phyloP scores from a whole-genome alignment of 2,797 vertebrate species.

The Sebastes trivittatus region DNA sequence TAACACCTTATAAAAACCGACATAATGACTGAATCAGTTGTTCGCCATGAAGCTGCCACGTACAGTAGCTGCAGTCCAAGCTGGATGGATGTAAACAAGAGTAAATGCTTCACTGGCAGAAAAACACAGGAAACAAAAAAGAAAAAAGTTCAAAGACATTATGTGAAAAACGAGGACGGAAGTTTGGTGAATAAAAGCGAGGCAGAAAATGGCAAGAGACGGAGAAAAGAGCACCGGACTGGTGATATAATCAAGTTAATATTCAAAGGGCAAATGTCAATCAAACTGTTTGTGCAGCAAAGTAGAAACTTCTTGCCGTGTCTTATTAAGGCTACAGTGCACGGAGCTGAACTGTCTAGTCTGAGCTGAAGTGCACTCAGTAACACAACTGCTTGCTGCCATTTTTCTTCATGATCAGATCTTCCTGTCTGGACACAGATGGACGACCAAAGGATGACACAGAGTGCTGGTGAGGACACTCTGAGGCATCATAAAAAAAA shows the following conservation, averaged over 20 bases:
- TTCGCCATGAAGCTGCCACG: background rate
- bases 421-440: background rate
- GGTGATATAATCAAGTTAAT: slow-evolving; percentile 39
- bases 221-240: background rate
- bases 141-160: background rate
- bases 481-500: background rate
- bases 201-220: background rate
- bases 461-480: too few species aligned
- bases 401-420: slow-evolving; percentile 1
- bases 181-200: background rate
- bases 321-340: background rate
- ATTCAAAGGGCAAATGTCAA: slow-evolving; percentile 29
- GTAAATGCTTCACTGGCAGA: background rate
- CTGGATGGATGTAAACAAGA: background rate
- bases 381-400: too few species aligned
- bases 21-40: background rate
- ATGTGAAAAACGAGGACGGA: background rate
- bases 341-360: background rate
- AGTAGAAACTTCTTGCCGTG: background rate
- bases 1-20: background rate
- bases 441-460: background rate
- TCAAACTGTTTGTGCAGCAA: slow-evolving; percentile 4
- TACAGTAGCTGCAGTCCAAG: background rate
- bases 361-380: background rate
- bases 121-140: background rate